phyloP scores from a whole-genome alignment of 2,113 vertebrate species.

The Brienomyrus brachyistius region DNA sequence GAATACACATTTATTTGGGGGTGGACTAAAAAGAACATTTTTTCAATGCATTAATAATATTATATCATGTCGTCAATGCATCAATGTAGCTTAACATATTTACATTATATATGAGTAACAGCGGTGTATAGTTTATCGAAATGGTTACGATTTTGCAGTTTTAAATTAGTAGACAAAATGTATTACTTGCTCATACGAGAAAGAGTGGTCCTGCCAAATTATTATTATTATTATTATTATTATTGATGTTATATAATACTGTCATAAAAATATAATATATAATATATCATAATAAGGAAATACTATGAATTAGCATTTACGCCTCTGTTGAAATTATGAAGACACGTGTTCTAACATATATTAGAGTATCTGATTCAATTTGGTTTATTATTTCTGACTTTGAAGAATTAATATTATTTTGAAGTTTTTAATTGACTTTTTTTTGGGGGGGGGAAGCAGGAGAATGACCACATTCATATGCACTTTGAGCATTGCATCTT shows the following conservation, averaged over 20 bases:
- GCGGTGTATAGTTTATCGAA: not conserved
- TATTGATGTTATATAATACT: too few species aligned
- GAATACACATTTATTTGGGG: too few species aligned
- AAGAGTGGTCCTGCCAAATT: not conserved
- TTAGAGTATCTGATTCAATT: not conserved
- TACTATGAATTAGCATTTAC: not conserved
- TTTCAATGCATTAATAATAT: not conserved
- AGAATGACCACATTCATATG: not conserved
- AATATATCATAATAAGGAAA: not conserved
- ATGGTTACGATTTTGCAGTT: not conserved
- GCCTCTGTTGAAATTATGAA: not conserved
- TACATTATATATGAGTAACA: not conserved
- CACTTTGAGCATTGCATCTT: too few species aligned
- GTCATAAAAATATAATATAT: too few species aligned
- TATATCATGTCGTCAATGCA: not conserved
- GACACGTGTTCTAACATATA: not conserved
- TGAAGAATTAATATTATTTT: not conserved
- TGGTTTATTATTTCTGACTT: not conserved
- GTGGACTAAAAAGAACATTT: too few species aligned
- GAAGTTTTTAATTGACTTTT: not conserved
- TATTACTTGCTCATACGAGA: not conserved
- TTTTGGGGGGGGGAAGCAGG: too few species aligned
- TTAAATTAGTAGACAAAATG: not conserved
- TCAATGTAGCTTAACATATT: not conserved
- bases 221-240: not conserved